Base-by-base conservation (phyloP, 2,113 vertebrate genomes). In the Talpa occidentalis region DNA sequence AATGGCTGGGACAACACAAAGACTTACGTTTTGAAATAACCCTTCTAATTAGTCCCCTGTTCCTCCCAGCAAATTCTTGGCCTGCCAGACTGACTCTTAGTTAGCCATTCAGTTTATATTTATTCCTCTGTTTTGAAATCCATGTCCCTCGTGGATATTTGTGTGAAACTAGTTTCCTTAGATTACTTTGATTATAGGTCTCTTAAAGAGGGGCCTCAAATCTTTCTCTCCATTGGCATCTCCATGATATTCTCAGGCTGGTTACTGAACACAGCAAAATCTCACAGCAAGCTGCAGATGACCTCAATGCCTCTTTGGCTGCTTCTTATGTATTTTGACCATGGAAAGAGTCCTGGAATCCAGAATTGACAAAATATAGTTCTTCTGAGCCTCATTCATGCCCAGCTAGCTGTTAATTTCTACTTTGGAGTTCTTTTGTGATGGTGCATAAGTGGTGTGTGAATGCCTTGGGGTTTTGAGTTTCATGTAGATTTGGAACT, bases 401-500 rank as follows among this genome's bases (percentile, higher is more conserved):
- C 1, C 16, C 40, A 80, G 9, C 14, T 64, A 66, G 14, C 52
- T 93, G 35, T 83, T 88, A 66, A 80, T 91, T 73, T 93, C 40
- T 10, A 77, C 59, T 80, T 93, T 5, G 35, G 87, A 54, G 26
- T 80, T 94, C 37, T 64, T 87, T n/a, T 54, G 42, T 64, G 30
- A n/a, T 14, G 40, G 60, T n/a, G 10, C 26, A 6, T 30, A 32
- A 35, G 35, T 42, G 67, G 26, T 66, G 14, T 62, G 21, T 81
- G 77, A 84, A 59, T 74, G 84, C 59, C 42, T 88, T 30, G 0
- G 19, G 21, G 73, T 80, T 83, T 60, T 88, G 89, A 78, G 54
- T 19, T 82, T 86, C 52, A 19, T 42, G 8, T 81, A n/a, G 85
- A 85, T 62, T 66, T 22, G 40, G n/a, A 94, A 70, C 78, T 91